Evolutionary conservation across 1,140 invertebrate species (phyloP).

Genomic region (Portunus trituberculatus): DNA sequence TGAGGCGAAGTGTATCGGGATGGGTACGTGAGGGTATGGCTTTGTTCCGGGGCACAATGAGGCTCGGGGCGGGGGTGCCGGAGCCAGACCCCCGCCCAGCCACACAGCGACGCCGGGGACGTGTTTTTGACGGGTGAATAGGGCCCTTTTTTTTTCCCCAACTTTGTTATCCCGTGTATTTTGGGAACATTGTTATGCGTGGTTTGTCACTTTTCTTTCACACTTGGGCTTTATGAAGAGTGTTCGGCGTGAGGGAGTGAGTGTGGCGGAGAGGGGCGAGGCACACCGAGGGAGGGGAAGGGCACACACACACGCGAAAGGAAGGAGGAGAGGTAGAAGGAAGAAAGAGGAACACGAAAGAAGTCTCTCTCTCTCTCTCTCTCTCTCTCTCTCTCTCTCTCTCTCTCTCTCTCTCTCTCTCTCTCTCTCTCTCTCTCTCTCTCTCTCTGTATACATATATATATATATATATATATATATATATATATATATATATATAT

Average conservation of each 20-base stretch:
- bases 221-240: constrained; percentile 59
- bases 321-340: not conserved
- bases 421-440: constrained; percentile 12
- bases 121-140: constrained; percentile 65
- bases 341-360: no score
- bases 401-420: constrained; percentile 46
- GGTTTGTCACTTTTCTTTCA: constrained; percentile 68
- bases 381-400: constrained; percentile 37
- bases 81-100: not conserved
- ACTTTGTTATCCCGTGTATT: constrained; percentile 67
- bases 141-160: constrained; percentile 33
- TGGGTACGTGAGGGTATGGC: not conserved
- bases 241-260: constrained; percentile 15
- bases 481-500: no score
- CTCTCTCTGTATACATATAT: no score
- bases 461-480: no score
- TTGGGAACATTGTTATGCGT: constrained; percentile 63
- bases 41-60: not conserved
- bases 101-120: not conserved
- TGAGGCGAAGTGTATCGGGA: not conserved
- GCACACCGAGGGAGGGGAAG: not conserved
- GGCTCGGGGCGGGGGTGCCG: not conserved
- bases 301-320: not conserved
- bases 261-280: constrained; percentile 3
- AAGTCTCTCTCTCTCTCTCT: not conserved